Percentiles rank a stretch among this genome's conserved stretches.
Evolutionary conservation across 2,113 vertebrate genomes (phyloP).

Genomic region (Eubucco bourcierii): DNA sequence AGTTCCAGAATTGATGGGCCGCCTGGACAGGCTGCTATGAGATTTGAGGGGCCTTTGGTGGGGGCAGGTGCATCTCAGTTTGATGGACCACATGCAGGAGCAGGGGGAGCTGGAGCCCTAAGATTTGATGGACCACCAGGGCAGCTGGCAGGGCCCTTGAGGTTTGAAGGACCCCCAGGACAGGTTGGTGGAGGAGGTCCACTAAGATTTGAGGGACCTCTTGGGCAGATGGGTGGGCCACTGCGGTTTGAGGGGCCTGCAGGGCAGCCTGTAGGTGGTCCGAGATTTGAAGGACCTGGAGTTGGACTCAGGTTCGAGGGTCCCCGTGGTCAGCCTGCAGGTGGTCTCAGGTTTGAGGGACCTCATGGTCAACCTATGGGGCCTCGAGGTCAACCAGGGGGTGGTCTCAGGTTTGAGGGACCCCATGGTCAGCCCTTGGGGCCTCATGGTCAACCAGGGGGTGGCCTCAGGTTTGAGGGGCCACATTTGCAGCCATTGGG

Average conservation of each 20-base stretch:
- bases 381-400: conserved; percentile 77
- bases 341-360: conserved; percentile 84
- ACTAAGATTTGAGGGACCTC: conserved; percentile 82
- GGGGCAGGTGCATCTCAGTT: conserved; percentile 74
- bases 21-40: conserved; percentile 72
- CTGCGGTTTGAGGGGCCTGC: conserved; percentile 82
- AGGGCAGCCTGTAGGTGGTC: conserved; percentile 76
- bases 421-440: conserved; percentile 81
- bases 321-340: conserved; percentile 79
- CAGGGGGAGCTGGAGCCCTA: conserved; percentile 75
- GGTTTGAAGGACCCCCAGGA: conserved; percentile 78
- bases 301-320: conserved; percentile 83
- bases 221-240: conserved; percentile 76
- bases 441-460: conserved; percentile 80
- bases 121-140: conserved; percentile 82
- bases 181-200: conserved; percentile 71
- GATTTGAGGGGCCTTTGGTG: conserved; percentile 83
- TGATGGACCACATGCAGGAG: conserved; percentile 78
- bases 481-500: conserved; percentile 79
- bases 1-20: conserved; percentile 81
- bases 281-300: conserved; percentile 82
- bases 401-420: conserved; percentile 83
- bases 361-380: conserved; percentile 80
- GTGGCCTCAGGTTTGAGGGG: conserved; percentile 82
- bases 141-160: conserved; percentile 73